phyloP scores from a whole-genome alignment of 2,888 invertebrate species.

The Zaprionus obscuricornis region DNA sequence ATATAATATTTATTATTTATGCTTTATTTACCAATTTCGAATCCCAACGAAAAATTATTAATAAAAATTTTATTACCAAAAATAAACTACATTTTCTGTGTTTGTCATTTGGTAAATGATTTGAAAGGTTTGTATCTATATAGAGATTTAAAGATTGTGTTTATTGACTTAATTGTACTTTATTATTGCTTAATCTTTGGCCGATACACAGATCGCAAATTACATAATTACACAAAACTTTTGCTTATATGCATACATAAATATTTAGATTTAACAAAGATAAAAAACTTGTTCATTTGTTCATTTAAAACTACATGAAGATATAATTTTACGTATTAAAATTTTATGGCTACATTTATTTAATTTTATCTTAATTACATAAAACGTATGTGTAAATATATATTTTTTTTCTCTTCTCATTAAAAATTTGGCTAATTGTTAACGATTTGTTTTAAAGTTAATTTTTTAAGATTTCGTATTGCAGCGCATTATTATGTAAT shows the following conservation, averaged over 20 bases:
- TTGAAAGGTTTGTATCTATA: too few species aligned
- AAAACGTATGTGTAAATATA: slow-evolving; percentile 45
- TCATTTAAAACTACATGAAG: slow-evolving; percentile 37
- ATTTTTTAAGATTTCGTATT: slow-evolving; percentile 32
- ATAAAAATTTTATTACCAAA: slow-evolving; percentile 38
- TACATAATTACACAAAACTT: slow-evolving; percentile 49
- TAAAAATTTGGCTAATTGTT: slow-evolving; percentile 56
- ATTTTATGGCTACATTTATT: slow-evolving; percentile 54
- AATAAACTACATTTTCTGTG: slow-evolving; percentile 5
- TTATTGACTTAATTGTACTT: slow-evolving; percentile 54
- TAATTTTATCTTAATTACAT: too few species aligned
- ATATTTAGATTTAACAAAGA: slow-evolving; percentile 36
- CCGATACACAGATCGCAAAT: slow-evolving; percentile 76
- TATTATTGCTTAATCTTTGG: slow-evolving; percentile 80
- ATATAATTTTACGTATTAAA: slow-evolving; percentile 25
- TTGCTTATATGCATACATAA: slow-evolving; percentile 9
- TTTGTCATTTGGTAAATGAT: background rate
- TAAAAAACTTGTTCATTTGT: slow-evolving; percentile 51
- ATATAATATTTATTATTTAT: slow-evolving; percentile 29
- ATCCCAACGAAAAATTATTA: slow-evolving; percentile 48
- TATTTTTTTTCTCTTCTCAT: slow-evolving; percentile 13
- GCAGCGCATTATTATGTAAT: slow-evolving; percentile 40
- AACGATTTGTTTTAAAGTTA: slow-evolving; percentile 23
- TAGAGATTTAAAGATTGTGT: too few species aligned
- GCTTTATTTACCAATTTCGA: slow-evolving; percentile 22